Evolutionary conservation across 2,888 invertebrate species (phyloP).

Genomic region (Dasysyrphus albostriatus): DNA sequence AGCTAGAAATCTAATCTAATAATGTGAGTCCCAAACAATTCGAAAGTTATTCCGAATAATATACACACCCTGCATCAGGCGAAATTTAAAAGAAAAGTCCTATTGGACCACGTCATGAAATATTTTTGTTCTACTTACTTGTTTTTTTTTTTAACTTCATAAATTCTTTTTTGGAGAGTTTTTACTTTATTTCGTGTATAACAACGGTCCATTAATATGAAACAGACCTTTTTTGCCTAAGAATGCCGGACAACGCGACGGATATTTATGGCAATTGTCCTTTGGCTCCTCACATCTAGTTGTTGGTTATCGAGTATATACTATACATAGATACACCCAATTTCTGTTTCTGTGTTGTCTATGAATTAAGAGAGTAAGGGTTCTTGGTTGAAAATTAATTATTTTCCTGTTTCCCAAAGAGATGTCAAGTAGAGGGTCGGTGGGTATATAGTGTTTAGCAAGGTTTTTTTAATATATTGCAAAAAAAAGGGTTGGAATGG

Average conservation of each 20-base stretch:
- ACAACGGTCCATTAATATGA: conserved; percentile 45
- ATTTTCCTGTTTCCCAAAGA: conserved; percentile 35
- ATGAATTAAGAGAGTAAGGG: conserved; percentile 3
- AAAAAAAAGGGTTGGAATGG: not conserved
- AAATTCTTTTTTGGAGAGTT: conserved; percentile 25
- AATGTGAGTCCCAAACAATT: too few relatives aligned
- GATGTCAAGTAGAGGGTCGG: conserved; percentile 44
- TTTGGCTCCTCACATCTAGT: conserved; percentile 5
- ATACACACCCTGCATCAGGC: conserved; percentile 6
- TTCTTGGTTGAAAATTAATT: conserved; percentile 31
- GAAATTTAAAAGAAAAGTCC: not conserved
- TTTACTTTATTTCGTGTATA: conserved; percentile 4
- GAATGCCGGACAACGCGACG: not conserved
- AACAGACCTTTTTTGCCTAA: conserved; percentile 29
- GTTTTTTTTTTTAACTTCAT: conserved; percentile 27
- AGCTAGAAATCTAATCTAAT: too few relatives aligned
- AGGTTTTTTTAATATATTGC: not conserved
- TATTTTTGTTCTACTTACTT: not conserved
- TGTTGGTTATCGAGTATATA: not conserved
- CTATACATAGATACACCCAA: not conserved
- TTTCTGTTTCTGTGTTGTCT: not conserved
- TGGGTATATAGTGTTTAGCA: not conserved
- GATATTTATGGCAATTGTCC: conserved; percentile 50
- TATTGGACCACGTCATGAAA: not conserved
- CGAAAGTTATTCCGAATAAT: too few relatives aligned